phyloP scores from a whole-genome alignment of 1,140 invertebrate genomes.

The Drosophila virilis region DNA sequence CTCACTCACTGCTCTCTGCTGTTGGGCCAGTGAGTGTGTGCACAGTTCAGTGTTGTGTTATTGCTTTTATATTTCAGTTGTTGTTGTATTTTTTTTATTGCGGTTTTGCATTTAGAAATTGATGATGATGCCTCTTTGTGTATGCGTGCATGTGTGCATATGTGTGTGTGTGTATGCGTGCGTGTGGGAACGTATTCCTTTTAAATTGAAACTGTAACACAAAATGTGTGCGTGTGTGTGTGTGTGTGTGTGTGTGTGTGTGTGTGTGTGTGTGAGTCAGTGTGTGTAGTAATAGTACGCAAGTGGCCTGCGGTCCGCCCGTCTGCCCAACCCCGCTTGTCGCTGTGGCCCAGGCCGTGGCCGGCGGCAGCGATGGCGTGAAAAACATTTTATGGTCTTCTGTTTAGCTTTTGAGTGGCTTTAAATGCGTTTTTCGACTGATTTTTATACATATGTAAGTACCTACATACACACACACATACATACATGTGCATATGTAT shows the following conservation, averaged over 20 bases:
- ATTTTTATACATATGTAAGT: constrained; percentile 64
- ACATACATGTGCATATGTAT: too few relatives aligned
- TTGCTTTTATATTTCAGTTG: constrained; percentile 21
- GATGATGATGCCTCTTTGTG: constrained; percentile 65
- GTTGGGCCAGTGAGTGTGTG: constrained; percentile 11
- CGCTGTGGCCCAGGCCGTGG: constrained; percentile 13
- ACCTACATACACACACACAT: too few relatives aligned
- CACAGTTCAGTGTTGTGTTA: constrained; percentile 8
- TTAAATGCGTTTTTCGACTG: constrained; percentile 74
- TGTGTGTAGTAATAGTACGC: constrained; percentile 14
- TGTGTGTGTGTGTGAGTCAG: not conserved
- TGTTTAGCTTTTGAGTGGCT: constrained; percentile 71
- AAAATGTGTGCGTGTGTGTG: constrained; percentile 42
- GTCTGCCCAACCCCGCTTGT: not conserved
- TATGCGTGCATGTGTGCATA: constrained; percentile 19
- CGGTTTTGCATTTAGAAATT: constrained; percentile 80
- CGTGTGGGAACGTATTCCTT: constrained; percentile 70
- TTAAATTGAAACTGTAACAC: constrained; percentile 78
- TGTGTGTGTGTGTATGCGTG: constrained; percentile 37
- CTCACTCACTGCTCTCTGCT: not conserved
- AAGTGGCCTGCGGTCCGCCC: constrained; percentile 36
- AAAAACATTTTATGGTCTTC: constrained; percentile 67
- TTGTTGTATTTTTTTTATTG: constrained; percentile 61
- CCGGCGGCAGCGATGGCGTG: constrained; percentile 38
- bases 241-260: constrained; percentile 14